These are phyloP conservation scores for Thamnaconus septentrionalis DNA, from an alignment of 2,113 vertebrate genomes.

Conservation along the genomic window DNA sequence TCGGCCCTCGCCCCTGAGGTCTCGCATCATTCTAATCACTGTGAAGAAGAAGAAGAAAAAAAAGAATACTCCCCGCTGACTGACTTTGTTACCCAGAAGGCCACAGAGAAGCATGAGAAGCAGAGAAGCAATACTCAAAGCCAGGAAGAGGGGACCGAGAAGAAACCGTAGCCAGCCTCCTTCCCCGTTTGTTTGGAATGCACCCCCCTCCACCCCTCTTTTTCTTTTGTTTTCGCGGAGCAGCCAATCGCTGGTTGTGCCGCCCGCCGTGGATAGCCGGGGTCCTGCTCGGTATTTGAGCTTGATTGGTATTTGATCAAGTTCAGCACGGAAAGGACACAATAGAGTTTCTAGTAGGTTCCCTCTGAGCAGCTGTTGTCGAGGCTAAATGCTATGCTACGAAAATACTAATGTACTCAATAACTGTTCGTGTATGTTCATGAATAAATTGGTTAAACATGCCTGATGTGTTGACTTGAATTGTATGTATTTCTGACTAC, in stretches of 20 bases:
- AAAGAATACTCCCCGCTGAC: background rate
- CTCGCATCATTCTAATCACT: slow-evolving; percentile 60
- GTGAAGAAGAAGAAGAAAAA: slow-evolving; percentile 56
- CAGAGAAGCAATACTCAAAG: slow-evolving; percentile 57
- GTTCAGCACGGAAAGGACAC: slow-evolving; percentile 26
- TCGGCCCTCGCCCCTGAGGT: slow-evolving; percentile 23
- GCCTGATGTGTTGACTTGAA: background rate
- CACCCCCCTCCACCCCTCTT: background rate
- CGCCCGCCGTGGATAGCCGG: slow-evolving; percentile 38
- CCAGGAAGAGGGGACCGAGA: slow-evolving; percentile 14
- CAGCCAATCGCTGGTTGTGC: slow-evolving; percentile 13
- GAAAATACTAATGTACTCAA: slow-evolving; percentile 81
- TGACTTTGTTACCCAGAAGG: slow-evolving; percentile 45
- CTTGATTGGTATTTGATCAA: slow-evolving; percentile 48
- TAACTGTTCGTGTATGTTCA: slow-evolving; percentile 81
- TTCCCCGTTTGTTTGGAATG: slow-evolving; percentile 21
- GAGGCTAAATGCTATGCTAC: slow-evolving; percentile 79
- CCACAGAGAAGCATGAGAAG: slow-evolving; percentile 39
- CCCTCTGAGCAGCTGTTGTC: slow-evolving; percentile 78
- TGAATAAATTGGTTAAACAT: slow-evolving; percentile 80
- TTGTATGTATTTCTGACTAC: background rate
- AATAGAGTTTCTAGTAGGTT: slow-evolving; percentile 48
- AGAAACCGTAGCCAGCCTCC: slow-evolving; percentile 18
- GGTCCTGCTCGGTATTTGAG: slow-evolving; percentile 37
- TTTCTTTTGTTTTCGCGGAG: slow-evolving; percentile 13